Evolutionary conservation across 2,113 vertebrate species (phyloP).

Genomic region (Genyomyrus donnyi): DNA sequence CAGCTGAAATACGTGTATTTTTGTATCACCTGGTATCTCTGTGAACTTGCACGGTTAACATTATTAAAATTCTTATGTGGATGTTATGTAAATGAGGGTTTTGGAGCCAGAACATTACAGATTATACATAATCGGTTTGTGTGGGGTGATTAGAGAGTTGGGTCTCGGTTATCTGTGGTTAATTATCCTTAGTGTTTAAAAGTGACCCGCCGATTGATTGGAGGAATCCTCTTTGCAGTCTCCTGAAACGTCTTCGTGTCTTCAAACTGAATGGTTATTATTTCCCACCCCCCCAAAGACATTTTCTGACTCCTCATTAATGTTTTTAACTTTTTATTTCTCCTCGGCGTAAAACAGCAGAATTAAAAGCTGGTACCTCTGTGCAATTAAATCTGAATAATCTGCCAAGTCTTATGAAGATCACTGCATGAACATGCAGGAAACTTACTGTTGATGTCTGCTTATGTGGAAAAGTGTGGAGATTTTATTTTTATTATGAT

Average conservation of each 20-base stretch:
- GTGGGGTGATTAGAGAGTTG: background rate
- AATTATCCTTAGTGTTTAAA: background rate
- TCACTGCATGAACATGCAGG: background rate
- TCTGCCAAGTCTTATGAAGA: background rate
- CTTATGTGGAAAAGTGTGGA: background rate
- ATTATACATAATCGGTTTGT: background rate
- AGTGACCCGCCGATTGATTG: background rate
- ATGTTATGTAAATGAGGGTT: background rate
- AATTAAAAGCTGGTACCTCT: background rate
- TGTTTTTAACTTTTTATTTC: background rate
- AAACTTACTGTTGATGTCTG: background rate
- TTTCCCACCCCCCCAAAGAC: background rate
- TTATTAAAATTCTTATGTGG: background rate
- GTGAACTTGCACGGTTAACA: background rate
- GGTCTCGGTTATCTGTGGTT: background rate
- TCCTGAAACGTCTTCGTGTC: background rate
- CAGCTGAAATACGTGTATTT: background rate
- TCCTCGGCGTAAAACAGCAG: background rate
- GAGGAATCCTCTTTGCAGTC: background rate
- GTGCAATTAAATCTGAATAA: conserved; percentile 12
- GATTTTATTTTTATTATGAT: background rate
- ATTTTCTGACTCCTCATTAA: background rate
- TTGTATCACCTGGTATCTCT: background rate
- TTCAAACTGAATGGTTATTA: background rate
- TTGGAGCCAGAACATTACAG: background rate